phyloP scores from a whole-genome alignment of 2,888 invertebrate species.

The Hirudinaria manillensis region DNA sequence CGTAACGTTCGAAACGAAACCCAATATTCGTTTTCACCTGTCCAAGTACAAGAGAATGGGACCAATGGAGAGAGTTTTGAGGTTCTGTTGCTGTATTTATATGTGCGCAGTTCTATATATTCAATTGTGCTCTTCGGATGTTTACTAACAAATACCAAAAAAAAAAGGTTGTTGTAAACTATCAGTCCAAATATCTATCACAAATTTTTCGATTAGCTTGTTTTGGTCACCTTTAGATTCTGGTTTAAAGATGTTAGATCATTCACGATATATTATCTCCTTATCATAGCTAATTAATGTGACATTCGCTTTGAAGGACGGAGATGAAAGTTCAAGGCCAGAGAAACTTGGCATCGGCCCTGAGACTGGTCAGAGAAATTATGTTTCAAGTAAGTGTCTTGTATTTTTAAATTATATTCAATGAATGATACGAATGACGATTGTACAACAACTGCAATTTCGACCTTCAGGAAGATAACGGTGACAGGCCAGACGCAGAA shows the following conservation, averaged over 20 bases:
- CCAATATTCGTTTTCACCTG: constrained; percentile 34
- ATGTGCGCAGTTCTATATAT: no score
- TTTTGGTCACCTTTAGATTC: no score
- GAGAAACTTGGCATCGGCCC: constrained; percentile 33
- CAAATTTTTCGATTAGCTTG: no score
- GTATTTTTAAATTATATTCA: no score
- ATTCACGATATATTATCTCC: no score
- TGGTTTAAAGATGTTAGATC: no score
- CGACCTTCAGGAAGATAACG: constrained; percentile 15
- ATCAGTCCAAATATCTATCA: no score
- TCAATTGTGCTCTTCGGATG: no score
- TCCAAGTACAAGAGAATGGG: constrained; percentile 25
- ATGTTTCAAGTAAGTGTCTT: constrained; percentile 33
- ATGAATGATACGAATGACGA: background rate
- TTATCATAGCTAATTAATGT: no score
- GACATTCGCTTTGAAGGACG: no score
- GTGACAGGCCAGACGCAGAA: constrained; percentile 40
- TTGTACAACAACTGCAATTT: background rate
- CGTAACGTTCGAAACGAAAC: constrained; percentile 35
- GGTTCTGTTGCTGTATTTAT: background rate
- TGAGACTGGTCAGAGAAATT: constrained; percentile 30
- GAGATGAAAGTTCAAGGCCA: constrained; percentile 15
- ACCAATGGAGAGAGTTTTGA: constrained; percentile 27
- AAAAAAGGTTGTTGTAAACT: no score
- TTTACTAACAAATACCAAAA: no score